Evolutionary conservation across 1,140 invertebrate species (phyloP).

Genomic region (Elysia chlorotica): DNA sequence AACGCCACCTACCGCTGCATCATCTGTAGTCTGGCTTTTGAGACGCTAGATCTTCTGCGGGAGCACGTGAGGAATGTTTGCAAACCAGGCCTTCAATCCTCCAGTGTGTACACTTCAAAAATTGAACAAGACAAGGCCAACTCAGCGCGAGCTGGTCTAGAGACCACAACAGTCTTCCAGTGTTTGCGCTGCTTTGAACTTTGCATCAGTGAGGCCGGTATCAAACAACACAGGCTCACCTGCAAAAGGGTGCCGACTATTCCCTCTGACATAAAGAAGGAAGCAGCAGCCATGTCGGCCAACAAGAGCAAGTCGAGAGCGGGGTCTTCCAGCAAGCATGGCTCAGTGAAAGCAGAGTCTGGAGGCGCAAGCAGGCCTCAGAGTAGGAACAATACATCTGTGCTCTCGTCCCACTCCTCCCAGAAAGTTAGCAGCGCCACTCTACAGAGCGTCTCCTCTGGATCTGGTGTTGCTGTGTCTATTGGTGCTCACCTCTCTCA

Average conservation of each 20-base stretch:
- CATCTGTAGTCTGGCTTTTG: constrained; percentile 28
- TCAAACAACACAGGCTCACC: constrained; percentile 25
- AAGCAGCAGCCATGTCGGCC: too few species aligned
- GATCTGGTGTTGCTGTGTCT: too few species aligned
- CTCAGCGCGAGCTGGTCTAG: constrained; percentile 21
- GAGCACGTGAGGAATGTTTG: constrained; percentile 27
- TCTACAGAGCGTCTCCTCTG: too few species aligned
- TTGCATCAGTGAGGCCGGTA: constrained; percentile 27
- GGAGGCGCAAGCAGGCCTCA: too few species aligned
- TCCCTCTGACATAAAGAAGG: constrained; percentile 19
- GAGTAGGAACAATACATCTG: too few species aligned
- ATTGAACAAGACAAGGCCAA: constrained; percentile 22
- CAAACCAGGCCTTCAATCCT: constrained; percentile 21
- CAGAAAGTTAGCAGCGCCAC: too few species aligned
- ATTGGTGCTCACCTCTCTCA: too few species aligned
- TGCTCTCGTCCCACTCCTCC: too few species aligned
- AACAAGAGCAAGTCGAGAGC: too few species aligned
- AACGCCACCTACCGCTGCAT: constrained; percentile 31
- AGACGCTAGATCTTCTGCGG: constrained; percentile 23
- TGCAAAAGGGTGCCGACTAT: constrained; percentile 25
- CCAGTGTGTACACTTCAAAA: constrained; percentile 4
- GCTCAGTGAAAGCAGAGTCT: too few species aligned
- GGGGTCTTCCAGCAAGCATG: too few species aligned
- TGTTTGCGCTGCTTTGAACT: constrained; percentile 28
- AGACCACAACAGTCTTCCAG: constrained; percentile 30